Evolutionary conservation across 2,888 invertebrate genomes (phyloP), one percentile per base, ranked within the genome.

Genomic region (Hermaeophaga mercurialis): DNA sequence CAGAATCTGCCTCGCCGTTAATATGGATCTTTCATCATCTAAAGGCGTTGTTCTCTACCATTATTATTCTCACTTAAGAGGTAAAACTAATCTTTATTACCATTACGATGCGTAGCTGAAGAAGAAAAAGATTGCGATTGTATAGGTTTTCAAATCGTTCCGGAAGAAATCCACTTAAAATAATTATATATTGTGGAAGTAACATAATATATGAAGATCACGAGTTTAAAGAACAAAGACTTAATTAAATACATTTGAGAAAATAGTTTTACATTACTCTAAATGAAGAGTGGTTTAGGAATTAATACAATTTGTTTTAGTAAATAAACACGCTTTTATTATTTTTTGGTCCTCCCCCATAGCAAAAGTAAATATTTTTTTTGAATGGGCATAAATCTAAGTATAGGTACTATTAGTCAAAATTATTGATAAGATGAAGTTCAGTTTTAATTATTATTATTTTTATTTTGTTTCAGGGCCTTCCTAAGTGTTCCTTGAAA

Each of bases 401-500:
- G n/a, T n/a, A n/a, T n/a, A n/a, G n/a, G n/a, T n/a, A n/a, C n/a
- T n/a, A n/a, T n/a, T n/a, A n/a, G n/a, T n/a, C n/a, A n/a, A n/a
- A n/a, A n/a, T n/a, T n/a, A n/a, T n/a, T n/a, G n/a, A n/a, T n/a
- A n/a, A n/a, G n/a, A n/a, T n/a, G n/a, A n/a, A n/a, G n/a, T n/a
- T n/a, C n/a, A n/a, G n/a, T 33, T n/a, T 33, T 11, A 39, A 11
- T 39, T 9, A 17, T 33, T 15, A 22, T n/a, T 36, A 31, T 19
- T 44, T 28, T 56, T 52, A 58, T 65, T 68, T 66, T 65, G 55
- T 79, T 80, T 15, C 82, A 88, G 88, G 87, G 87, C 69, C 79
- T 88, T 56, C 87, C 88, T 71, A 85, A 85, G 81, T 88, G 87
- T 81, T 85, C 86, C 66, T 65, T 82, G 65, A 82, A 82, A 70